Evolutionary conservation across 2,888 invertebrate species (phyloP), one percentile per base, ranked within the genome.

Genomic region (Eristalis intricaria): DNA sequence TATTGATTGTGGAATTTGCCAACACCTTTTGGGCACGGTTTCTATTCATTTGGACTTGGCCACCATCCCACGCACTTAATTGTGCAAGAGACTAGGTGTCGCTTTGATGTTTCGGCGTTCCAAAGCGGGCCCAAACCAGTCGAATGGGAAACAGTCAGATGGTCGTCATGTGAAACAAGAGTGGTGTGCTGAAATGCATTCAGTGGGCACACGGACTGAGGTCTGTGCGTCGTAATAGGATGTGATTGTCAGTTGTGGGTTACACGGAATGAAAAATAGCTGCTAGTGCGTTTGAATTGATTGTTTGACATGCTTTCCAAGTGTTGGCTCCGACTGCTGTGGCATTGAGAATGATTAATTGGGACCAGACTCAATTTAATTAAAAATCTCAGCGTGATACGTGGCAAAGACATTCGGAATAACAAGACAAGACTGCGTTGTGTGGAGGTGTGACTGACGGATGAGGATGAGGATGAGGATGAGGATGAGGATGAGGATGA

Each of bases 201-300:
- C 73, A 69, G 43, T 69, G 73, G 60, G 64, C 68, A 68, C 65
- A 61, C 73, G 61, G 43, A 23, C 50, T 26, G 23, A 43, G 74
- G 63, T 73, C 69, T 61, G 78, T 61, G 73, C 43, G 63, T 40
- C 40, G 78, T 78, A 78, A 84, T 84, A 74, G 83, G 73, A 78
- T 74, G 19, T 78, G 29, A 35, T 71, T 78, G 68, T 63, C 74
- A 69, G 73, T 63, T 84, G 74, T 69, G 74, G 68, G 63, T 64
- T 22, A 64, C 38, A 50, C 19, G 35, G 35, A 68, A 56, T 50
- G 50, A 50, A 50, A 50, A 71, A 71, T 43, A 60, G 71, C 63
- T 74, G 23, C 11, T 38, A 35, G 35, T 58, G 70, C 19, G 23
- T 70, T 23, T n/a, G 38, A 71, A 61, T 71, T 60, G 40, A 40